These are phyloP conservation scores for Uropetala carovei DNA, from an alignment of 2,888 invertebrate genomes.

Conservation along the genomic window DNA sequence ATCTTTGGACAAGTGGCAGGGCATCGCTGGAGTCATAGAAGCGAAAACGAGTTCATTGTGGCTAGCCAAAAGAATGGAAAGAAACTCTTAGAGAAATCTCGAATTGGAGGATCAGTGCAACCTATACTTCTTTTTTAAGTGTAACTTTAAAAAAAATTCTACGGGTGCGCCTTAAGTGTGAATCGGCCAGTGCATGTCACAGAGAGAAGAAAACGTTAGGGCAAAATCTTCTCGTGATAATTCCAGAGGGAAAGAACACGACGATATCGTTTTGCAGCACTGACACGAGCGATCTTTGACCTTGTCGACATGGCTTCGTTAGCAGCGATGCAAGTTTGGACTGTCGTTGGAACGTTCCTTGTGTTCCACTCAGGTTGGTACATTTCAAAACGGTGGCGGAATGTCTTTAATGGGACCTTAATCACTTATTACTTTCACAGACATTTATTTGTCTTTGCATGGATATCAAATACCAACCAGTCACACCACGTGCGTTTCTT, in stretches of 20 bases:
- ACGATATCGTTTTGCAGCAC: neutral
- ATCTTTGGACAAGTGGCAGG: neutral
- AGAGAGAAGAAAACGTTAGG: neutral
- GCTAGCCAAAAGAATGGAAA: conserved; percentile 4
- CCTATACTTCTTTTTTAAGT: neutral
- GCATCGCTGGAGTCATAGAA: neutral
- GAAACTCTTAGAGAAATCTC: neutral
- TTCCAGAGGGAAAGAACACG: neutral
- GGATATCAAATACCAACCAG: too few relatives aligned
- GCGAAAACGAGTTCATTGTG: neutral
- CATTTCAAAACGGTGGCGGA: neutral
- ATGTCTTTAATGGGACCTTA: neutral
- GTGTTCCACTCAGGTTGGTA: conserved; percentile 41
- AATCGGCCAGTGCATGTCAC: neutral
- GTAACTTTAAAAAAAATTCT: neutral
- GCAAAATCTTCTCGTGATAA: neutral
- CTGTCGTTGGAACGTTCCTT: conserved; percentile 39
- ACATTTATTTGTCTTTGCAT: too few relatives aligned
- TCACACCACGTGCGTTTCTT: too few relatives aligned
- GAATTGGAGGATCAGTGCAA: neutral
- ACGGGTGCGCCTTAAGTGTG: neutral
- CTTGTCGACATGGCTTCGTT: neutral
- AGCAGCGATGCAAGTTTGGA: conserved; percentile 42
- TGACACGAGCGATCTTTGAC: conserved; percentile 2
- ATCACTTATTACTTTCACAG: too few relatives aligned